phyloP scores from a whole-genome alignment of 2,113 vertebrate species.

The Takifugu bimaculatus region DNA sequence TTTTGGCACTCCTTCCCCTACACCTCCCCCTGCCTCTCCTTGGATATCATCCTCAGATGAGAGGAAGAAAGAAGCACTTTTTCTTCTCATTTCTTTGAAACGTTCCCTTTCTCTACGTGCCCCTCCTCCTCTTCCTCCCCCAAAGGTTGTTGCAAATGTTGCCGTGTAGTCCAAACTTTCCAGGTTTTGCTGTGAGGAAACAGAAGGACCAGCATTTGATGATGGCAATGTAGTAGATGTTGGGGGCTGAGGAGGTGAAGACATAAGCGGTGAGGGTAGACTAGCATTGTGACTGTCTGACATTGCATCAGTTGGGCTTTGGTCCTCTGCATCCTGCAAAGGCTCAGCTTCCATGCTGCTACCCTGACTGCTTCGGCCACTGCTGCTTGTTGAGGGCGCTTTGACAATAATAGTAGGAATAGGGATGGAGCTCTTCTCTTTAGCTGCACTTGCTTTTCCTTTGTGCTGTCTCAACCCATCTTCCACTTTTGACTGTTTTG shows the following conservation, averaged over 20 bases:
- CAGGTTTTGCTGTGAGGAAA: conserved; percentile 57
- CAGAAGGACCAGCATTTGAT: conserved; percentile 33
- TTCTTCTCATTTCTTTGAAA: conserved; percentile 84
- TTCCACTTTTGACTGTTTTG: conserved; percentile 89
- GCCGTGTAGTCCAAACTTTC: conserved; percentile 79
- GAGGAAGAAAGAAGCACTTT: conserved; percentile 86
- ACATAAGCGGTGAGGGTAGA: conserved; percentile 76
- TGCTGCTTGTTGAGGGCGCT: conserved; percentile 91
- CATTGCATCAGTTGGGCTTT: conserved; percentile 41
- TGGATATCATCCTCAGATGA: conserved; percentile 83
- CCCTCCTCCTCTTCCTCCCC: conserved; percentile 72
- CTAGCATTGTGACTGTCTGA: conserved; percentile 44
- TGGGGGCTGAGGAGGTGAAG: conserved; percentile 62
- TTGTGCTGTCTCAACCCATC: conserved; percentile 60
- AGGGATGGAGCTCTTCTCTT: conserved; percentile 89
- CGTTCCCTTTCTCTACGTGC: conserved; percentile 84
- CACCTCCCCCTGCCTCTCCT: conserved; percentile 62
- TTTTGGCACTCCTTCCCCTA: conserved; percentile 40
- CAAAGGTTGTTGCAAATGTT: conserved; percentile 75
- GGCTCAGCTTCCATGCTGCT: conserved; percentile 85
- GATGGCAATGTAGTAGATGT: conserved; percentile 74
- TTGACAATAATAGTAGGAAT: conserved; percentile 93
- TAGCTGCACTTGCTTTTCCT: conserved; percentile 56
- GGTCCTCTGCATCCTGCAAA: conserved; percentile 56
- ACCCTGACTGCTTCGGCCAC: conserved; percentile 88